These are phyloP conservation scores for Metridium senile DNA, from an alignment of 92 coral and sea anemone genomes.

Conservation along the genomic window DNA sequence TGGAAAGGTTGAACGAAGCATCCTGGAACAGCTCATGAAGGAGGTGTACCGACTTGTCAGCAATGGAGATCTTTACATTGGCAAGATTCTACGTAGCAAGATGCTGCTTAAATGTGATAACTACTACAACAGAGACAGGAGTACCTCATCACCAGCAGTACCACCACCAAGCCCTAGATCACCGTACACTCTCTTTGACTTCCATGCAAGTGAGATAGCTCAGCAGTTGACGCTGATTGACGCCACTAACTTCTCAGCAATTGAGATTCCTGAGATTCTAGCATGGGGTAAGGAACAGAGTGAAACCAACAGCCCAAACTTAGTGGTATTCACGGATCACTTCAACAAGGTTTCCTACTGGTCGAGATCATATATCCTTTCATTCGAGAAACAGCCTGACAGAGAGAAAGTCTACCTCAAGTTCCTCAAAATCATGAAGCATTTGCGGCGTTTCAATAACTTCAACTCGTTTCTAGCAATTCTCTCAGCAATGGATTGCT, in stretches of 20 bases:
- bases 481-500: constrained; percentile 94
- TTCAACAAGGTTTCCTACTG: constrained; percentile 98
- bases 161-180: constrained; percentile 39
- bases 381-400: constrained; percentile 91
- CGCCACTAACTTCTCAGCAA: constrained; percentile 84
- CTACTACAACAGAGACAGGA: constrained; percentile 74
- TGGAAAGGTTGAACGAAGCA: constrained; percentile 90
- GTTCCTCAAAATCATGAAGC: constrained; percentile 98
- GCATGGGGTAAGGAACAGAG: constrained; percentile 99
- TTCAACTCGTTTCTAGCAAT: constrained; percentile 94
- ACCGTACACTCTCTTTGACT: constrained; percentile 69
- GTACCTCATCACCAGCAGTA: constrained; percentile 47
- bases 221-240: constrained; percentile 90
- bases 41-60: constrained; percentile 87
- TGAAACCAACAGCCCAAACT: constrained; percentile 87
- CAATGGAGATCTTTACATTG: constrained; percentile 87
- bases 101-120: constrained; percentile 95
- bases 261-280: constrained; percentile 96
- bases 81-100: constrained; percentile 82
- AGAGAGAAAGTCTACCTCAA: constrained; percentile 88
- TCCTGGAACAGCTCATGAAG: constrained; percentile 89
- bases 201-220: constrained; percentile 85
- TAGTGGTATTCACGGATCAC: constrained; percentile 91
- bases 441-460: constrained; percentile 86
- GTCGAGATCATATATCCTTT: constrained; percentile 91